Percentiles rank a stretch among this genome's conserved stretches.
These are phyloP conservation scores for Pogona vitticeps DNA, from an alignment of 2,113 vertebrate species.

Conservation along the genomic window DNA sequence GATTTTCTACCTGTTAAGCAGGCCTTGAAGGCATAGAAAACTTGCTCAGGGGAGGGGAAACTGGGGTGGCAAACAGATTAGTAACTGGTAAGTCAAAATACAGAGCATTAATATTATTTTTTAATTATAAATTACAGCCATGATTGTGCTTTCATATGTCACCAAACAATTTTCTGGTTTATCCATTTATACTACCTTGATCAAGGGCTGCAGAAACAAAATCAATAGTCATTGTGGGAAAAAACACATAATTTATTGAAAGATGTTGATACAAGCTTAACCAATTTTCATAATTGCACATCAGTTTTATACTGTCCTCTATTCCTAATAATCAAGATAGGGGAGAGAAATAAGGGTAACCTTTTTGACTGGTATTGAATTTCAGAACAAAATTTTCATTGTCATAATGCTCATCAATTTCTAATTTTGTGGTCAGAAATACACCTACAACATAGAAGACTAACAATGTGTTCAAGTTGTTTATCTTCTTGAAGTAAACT, in stretches of 20 bases:
- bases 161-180: neutral
- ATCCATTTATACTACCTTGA: slow-evolving; percentile 4
- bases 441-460: neutral
- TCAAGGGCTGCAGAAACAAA: slow-evolving; percentile 18
- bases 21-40: neutral
- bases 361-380: neutral
- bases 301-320: slow-evolving; percentile 4
- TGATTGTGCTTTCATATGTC: neutral
- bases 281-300: neutral
- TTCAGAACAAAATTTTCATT: neutral
- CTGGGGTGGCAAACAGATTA: too few species aligned
- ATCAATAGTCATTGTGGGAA: slow-evolving; percentile 3
- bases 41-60: neutral
- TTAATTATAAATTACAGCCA: slow-evolving; percentile 4
- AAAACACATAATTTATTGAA: slow-evolving; percentile 7
- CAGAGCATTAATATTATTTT: too few species aligned
- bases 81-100: neutral
- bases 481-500: too few species aligned
- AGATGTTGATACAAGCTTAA: neutral
- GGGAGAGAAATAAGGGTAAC: neutral
- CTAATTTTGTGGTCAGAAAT: neutral
- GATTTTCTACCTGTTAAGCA: neutral
- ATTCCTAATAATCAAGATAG: neutral
- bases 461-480: too few species aligned
- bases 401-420: neutral